A percentile compares a stretch with the other conserved stretches of the same genome.
Conservation (phyloP, 2,113 vertebrate genomes). For the Oxyura jamaicensis region DNA sequence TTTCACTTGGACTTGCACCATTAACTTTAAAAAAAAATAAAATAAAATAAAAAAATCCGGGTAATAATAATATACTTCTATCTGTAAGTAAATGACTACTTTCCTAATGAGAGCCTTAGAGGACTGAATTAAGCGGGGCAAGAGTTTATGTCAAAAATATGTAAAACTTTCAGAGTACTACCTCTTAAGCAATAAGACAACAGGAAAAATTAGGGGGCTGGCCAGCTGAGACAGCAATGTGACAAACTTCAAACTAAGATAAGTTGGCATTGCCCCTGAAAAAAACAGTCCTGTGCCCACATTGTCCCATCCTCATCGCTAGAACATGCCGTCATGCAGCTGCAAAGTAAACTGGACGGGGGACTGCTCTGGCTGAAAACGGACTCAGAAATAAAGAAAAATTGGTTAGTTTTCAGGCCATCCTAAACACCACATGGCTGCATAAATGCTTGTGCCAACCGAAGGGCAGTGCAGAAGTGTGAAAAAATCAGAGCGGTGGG, state of each 20-base stretch:
- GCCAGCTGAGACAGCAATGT: background rate
- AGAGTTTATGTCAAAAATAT: background rate
- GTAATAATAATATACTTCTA: background rate
- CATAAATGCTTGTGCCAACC: background rate
- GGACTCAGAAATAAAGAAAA: background rate
- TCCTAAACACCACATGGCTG: background rate
- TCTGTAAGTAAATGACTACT: background rate
- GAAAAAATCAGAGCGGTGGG: background rate
- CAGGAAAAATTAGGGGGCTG: background rate
- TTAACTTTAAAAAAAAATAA: background rate
- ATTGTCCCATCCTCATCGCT: background rate
- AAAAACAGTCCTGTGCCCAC: background rate
- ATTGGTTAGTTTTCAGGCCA: background rate
- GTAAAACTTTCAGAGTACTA: background rate
- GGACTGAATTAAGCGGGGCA: background rate
- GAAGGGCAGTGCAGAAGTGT: background rate
- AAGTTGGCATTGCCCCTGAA: background rate
- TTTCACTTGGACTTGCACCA: slow-evolving; percentile 4
- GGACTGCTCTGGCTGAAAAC: background rate
- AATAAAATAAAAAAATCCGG: background rate
- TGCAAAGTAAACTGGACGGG: background rate
- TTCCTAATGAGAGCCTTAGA: background rate
- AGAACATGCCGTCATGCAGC: background rate
- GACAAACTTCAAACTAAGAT: background rate
- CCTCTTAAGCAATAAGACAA: background rate